Base-by-base conservation (phyloP, 2,113 vertebrate species). In the Eulacestoma nigropectus region DNA sequence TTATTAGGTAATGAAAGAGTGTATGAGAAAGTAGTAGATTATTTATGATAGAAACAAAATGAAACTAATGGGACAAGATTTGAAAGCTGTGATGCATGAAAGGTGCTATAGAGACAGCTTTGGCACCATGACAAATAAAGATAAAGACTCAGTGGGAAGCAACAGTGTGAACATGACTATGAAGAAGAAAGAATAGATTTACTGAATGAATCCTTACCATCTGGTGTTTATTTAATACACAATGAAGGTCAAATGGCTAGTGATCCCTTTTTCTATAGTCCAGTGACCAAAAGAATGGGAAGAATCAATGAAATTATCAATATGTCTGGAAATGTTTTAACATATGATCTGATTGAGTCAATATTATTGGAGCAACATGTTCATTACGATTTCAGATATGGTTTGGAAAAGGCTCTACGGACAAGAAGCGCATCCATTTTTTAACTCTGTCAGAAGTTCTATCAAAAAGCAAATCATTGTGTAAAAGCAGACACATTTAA, bases 211-310 rank as follows among this genome's bases (percentile, higher is more conserved):
- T 98, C 98, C 98, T 98, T 97, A 97, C 99, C 98, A 99, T 99
- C 98, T 99, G 98, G 97, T 99, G 98, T 99, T 98, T 99, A 98
- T 99, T 99, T 99, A 98, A 98, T 98, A 98, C 97, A 98, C 98
- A 99, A 98, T 98, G 97, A 98, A 98, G 98, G 98, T 99, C 98
- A 99, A 98, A 98, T 98, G 98, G 97, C 97, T 98, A 98, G 98
- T 97, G 98, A 98, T 98, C 98, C 98, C 97, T 98, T 98, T 97
- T 97, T 97, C 97, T 97, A 96, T 98, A 98, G 98, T 97, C 97
- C 98, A 98, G 96, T 98, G 98, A 98, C 97, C 98, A 97, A 96
- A 98, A 98, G 97, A 98, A 98, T 96, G 94, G 97, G 96, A 96
- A 92, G 98, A 98, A 98, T 98, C 98, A 98, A 98, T 98, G 97